A percentile compares a stretch with the other conserved stretches of the same genome.
Evolutionary conservation across 2,113 vertebrate genomes (phyloP).

Genomic region (Anser cygnoides): DNA sequence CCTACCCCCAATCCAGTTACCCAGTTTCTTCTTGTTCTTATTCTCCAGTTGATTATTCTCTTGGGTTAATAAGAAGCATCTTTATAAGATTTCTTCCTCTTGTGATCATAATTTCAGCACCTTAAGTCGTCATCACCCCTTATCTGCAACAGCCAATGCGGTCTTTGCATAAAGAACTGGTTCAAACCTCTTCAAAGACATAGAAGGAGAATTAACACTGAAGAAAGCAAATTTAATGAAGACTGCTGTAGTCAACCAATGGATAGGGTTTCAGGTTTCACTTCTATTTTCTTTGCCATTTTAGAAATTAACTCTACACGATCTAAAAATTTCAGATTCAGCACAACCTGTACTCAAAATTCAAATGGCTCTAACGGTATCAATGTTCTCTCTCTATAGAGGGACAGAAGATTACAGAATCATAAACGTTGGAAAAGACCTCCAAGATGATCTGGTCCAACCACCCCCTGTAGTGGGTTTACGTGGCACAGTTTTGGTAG

Average conservation of each 20-base stretch:
- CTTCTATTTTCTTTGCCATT: neutral
- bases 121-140: neutral
- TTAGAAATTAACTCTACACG: neutral
- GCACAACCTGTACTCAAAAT: neutral
- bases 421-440: too few relatives aligned
- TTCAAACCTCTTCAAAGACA: neutral
- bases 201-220: neutral
- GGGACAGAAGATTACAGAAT: neutral
- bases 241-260: accelerated
- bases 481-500: too few relatives aligned
- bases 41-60: neutral
- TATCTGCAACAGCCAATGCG: neutral
- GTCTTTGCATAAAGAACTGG: neutral
- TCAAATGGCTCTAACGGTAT: neutral
- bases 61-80: neutral
- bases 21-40: neutral
- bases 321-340: neutral
- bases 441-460: too few relatives aligned
- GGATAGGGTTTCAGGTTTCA: neutral
- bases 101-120: neutral
- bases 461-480: too few relatives aligned
- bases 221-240: neutral
- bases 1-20: neutral
- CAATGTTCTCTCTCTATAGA: neutral
- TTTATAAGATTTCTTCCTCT: neutral